Evolutionary conservation across 2,113 vertebrate species (phyloP).

Genomic region (Syngnathus scovelli): DNA sequence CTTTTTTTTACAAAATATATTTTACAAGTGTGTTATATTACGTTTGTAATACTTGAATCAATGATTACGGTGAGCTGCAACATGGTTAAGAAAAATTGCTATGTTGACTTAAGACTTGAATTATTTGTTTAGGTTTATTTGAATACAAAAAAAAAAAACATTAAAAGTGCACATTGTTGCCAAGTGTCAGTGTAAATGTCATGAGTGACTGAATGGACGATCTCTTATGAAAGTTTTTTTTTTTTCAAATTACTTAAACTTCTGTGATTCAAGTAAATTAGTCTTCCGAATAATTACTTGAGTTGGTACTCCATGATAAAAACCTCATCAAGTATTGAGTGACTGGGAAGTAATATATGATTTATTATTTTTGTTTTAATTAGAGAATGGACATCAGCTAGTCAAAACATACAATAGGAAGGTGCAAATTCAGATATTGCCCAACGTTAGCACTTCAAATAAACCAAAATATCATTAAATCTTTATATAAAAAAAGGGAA

Average conservation of each 20-base stretch:
- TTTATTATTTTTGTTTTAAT: neutral
- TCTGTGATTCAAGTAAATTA: no score
- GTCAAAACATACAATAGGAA: no score
- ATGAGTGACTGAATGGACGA: neutral
- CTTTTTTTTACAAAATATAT: neutral
- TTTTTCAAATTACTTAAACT: no score
- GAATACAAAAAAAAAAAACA: neutral
- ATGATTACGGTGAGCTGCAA: neutral
- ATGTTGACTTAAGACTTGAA: conserved; percentile 9
- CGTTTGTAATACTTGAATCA: conserved; percentile 8
- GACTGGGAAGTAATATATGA: neutral
- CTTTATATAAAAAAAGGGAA: no score
- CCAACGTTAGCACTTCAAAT: no score
- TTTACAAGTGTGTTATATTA: neutral
- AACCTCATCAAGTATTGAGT: neutral
- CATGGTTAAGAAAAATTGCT: neutral
- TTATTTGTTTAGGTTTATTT: neutral
- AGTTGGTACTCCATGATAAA: neutral
- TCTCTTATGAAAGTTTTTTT: neutral
- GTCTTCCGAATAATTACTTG: neutral
- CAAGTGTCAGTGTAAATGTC: neutral
- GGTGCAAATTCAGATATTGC: no score
- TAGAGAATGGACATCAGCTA: neutral
- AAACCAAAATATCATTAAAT: no score
- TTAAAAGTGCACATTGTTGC: neutral